Evolutionary conservation across 2,113 vertebrate genomes (phyloP), one percentile per base, ranked within the genome.

Genomic region (Chloropsis cyanopogon): DNA sequence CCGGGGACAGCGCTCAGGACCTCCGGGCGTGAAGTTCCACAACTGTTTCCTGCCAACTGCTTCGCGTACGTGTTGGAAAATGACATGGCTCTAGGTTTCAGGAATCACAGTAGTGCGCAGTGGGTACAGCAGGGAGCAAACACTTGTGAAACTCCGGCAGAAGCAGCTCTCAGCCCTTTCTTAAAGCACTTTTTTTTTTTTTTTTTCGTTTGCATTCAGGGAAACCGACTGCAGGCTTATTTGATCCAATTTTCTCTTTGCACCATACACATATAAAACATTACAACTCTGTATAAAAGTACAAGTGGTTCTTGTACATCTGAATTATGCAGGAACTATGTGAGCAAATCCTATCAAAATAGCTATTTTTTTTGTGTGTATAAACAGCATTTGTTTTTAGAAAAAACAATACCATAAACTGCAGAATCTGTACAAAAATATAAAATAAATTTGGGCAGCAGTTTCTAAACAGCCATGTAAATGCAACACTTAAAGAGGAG

Each of bases 371-470:
- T 76, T 76, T 56, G 97, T 97, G 97, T 97, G 97, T 98, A 98
- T 97, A 98, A 98, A 98, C 97, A 98, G 97, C 97, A 97, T 97
- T 98, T 98, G 96, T 98, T 97, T 98, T 98, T 98, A 98, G 97
- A 98, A 98, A 98, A 98, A 97, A 98, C 97, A 98, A 98, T 98
- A 98, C 98, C 97, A 98, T 98, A 98, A 98, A 98, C 97, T 98
- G 98, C 98, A 97, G 98, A 98, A 98, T 98, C 98, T 98, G 98
- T 98, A 98, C 98, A 98, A 98, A 98, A 98, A 98, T 98, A 98
- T 97, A 98, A 98, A 98, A 98, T 98, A 98, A 98, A 98, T 98
- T 98, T 98, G 97, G 98, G 97, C 96, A 98, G 98, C 97, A 97
- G 97, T 98, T 98, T 98, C 98, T 98, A 98, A 98, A 98, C 97